Evolutionary conservation across 2,113 vertebrate species (phyloP).

Genomic region (Anarhynchus alexandrinus): DNA sequence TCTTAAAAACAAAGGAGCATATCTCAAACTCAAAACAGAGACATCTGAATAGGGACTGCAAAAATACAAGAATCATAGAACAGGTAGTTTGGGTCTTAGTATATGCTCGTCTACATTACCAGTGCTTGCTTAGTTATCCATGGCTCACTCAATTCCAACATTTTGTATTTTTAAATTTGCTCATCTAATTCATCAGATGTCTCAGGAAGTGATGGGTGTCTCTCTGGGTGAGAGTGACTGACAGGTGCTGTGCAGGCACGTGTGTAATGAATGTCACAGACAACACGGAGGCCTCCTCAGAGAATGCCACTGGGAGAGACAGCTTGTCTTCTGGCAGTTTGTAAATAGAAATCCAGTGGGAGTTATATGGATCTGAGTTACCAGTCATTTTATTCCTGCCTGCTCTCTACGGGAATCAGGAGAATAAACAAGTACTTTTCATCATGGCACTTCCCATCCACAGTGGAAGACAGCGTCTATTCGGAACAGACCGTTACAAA

Average conservation of each 20-base stretch:
- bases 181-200: neutral
- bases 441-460: neutral
- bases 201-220: neutral
- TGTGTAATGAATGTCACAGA: slow-evolving; percentile 20
- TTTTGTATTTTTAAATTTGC: neutral
- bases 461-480: neutral
- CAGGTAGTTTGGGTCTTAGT: neutral
- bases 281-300: neutral
- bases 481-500: neutral
- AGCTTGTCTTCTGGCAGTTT: slow-evolving; percentile 34
- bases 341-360: slow-evolving; percentile 37
- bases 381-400: slow-evolving; percentile 7
- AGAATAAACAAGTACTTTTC: slow-evolving; percentile 22
- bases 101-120: accelerated
- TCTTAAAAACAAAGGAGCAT: neutral
- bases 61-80: neutral
- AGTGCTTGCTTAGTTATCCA: neutral
- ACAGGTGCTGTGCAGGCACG: slow-evolving; percentile 13
- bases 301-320: neutral
- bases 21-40: neutral
- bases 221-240: slow-evolving; percentile 8
- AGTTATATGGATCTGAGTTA: neutral
- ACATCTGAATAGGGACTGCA: neutral
- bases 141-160: neutral
- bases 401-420: neutral